phyloP scores from a whole-genome alignment of 2,888 invertebrate species.

The Ophion slaviceki region DNA sequence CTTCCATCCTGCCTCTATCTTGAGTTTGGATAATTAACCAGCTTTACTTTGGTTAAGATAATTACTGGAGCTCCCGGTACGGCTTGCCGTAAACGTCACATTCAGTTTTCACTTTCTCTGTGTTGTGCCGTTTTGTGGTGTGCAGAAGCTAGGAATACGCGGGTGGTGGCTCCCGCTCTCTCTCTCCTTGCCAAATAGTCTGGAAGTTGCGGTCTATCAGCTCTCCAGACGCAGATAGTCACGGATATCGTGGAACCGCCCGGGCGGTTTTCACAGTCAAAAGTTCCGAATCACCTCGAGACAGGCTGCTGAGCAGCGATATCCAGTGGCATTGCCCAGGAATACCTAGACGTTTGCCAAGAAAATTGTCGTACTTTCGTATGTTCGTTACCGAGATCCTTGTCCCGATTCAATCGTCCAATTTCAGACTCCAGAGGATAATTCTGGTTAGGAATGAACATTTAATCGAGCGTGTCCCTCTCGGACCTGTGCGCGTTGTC shows the following conservation, averaged over 20 bases:
- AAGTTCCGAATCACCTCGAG: constrained; percentile 33
- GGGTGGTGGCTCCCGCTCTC: background rate
- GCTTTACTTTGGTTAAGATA: constrained; percentile 37
- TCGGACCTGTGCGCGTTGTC: constrained; percentile 1
- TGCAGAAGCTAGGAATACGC: background rate
- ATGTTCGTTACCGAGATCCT: background rate
- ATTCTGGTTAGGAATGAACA: constrained; percentile 6
- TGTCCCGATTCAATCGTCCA: background rate
- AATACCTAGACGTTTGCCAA: background rate
- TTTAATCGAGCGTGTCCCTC: constrained; percentile 3
- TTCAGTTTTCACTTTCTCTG: constrained; percentile 22
- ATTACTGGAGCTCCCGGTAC: constrained; percentile 40
- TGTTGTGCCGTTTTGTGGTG: background rate
- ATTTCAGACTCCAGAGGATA: background rate
- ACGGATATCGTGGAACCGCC: constrained; percentile 3
- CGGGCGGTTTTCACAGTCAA: constrained; percentile 8
- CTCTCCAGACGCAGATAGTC: background rate
- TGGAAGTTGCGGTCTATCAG: constrained; percentile 1
- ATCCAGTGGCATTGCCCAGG: background rate
- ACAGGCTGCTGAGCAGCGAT: background rate
- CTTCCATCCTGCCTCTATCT: constrained; percentile 14
- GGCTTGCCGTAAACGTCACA: constrained; percentile 32
- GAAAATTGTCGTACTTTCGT: background rate
- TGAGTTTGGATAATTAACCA: constrained; percentile 54
- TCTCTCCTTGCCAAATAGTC: background rate